phyloP scores from a whole-genome alignment of 2,888 invertebrate genomes.

The Deilephila porcellus region DNA sequence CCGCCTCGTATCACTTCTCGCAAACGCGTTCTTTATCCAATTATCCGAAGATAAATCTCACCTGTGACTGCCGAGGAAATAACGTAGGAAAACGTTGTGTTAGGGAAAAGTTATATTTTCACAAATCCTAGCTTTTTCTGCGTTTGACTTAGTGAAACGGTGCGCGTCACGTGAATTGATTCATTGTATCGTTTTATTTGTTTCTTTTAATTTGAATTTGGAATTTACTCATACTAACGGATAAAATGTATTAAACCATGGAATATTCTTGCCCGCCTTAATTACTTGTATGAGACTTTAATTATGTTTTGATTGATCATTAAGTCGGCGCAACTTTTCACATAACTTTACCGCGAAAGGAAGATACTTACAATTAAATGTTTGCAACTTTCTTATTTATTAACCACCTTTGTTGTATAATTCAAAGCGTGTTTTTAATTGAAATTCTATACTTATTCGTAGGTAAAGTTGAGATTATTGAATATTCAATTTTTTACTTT shows the following conservation, averaged over 20 bases:
- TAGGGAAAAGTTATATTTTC: conserved; percentile 70
- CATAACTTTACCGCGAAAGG: conserved; percentile 11
- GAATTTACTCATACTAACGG: not conserved
- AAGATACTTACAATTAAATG: conserved; percentile 16
- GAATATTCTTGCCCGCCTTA: not conserved
- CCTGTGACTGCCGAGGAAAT: conserved; percentile 82
- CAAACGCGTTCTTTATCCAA: conserved; percentile 84
- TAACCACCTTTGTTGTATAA: not conserved
- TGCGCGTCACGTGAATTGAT: conserved; percentile 52
- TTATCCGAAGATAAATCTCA: conserved; percentile 85
- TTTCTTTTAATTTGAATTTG: conserved; percentile 24
- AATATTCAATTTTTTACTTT: not conserved
- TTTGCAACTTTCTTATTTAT: conserved; percentile 13
- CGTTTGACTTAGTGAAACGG: conserved; percentile 62
- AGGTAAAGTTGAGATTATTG: not conserved
- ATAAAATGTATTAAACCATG: not conserved
- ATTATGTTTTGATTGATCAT: conserved; percentile 24
- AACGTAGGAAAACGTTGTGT: conserved; percentile 72
- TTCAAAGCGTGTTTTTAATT: not conserved
- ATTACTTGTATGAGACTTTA: conserved; percentile 22
- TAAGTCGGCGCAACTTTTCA: conserved; percentile 5
- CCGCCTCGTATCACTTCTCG: conserved; percentile 80
- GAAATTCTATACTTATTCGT: not conserved
- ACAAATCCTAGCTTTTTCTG: conserved; percentile 65
- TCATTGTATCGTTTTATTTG: conserved; percentile 54